Evolutionary conservation across 1,140 invertebrate species (phyloP), one percentile per base, ranked within the genome.

Genomic region (Cataglyphis hispanica): DNA sequence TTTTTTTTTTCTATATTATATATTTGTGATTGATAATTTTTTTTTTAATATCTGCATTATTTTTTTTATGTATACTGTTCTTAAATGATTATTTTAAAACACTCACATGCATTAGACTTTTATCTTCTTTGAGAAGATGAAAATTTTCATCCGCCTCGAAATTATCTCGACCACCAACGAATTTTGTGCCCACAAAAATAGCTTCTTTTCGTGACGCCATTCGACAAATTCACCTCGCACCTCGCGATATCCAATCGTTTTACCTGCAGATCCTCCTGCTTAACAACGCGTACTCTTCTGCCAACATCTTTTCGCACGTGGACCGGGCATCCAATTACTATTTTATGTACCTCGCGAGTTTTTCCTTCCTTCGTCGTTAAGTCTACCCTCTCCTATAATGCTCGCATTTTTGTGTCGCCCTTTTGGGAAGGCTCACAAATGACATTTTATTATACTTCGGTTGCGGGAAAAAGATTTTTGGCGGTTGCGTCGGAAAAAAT

Each of bases 401-500:
- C n/a, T 31, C 22, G 37, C 56, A 43, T 31, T 63, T 61, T 61
- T 76, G 37, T 19, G 25, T 37, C 7, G 19, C 22, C 8, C 31
- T 50, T 34, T 34, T 13, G 1, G 19, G 16, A 11, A 8, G 50
- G n/a, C 40, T 56, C 7, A 80, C 64, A 46, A 69, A 80, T 69
- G 64, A 80, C 77, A 80, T 70, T 70, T 69, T 69, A 56, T 80
- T 69, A 37, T 27, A 64, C 16, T 40, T 10, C 22, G 25, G 10
- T 31, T 25, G n/a, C 4, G 3, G 5, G 37, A 22, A 43, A 58
- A 72, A 81, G 50, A 72, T 80, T 46, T 22, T 53, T 4, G n/a
- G n/a, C 11, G 40, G 74, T 60, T 74, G 43, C 34, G 25, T 63
- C 46, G 66, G 67, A 85, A 76, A 78, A 84, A 81, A 85, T 89